Base-by-base conservation (phyloP, 2,888 invertebrate species). In the Volucella inanis region DNA sequence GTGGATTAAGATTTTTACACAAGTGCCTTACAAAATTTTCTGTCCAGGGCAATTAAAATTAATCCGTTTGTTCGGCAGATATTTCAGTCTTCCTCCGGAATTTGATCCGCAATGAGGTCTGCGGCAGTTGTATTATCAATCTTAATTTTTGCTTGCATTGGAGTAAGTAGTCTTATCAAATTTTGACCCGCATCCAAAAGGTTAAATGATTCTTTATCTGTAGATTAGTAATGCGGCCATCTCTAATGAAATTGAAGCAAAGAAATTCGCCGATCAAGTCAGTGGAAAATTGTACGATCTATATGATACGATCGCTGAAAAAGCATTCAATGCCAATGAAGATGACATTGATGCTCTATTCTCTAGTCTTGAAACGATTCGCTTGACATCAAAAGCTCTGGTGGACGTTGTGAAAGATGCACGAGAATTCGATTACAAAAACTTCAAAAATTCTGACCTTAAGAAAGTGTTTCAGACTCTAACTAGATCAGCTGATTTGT, bases 321-420 rank as follows among this genome's bases (percentile, higher is more conserved):
- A 12, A 14, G 11, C 43, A 9, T 41, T 22, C 14, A 8, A n/a
- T 0, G 1, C 22, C n/a, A 86, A 89, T 47, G 89, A 90, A 83
- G 89, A 90, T 18, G 89, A 90, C 65, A 89, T 89, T 47, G 89
- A 89, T 4, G 88, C 88, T 2, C 88, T 89, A n/a, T 90, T 90
- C 78, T 77, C 87, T 0, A 90, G 89, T 72, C 59, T 90, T 10
- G 83, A 87, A 31, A 89, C 88, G 31, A 89, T 91, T 3, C 88
- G 89, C 67, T 88, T 87, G 3, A 90, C 90, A 50, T 89, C 90
- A 3, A 88, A 88, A n/a, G 91, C 90, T 71, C 86, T 91, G 47
- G 90, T 90, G 0, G 87, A 88, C 59, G 90, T 91, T 89, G 93
- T 81, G 87, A 95, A 59, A 93, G 95, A 47, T 94, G 95, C 79